phyloP scores from a whole-genome alignment of 2,113 vertebrate species.

The Microcebus ravelobensis region DNA sequence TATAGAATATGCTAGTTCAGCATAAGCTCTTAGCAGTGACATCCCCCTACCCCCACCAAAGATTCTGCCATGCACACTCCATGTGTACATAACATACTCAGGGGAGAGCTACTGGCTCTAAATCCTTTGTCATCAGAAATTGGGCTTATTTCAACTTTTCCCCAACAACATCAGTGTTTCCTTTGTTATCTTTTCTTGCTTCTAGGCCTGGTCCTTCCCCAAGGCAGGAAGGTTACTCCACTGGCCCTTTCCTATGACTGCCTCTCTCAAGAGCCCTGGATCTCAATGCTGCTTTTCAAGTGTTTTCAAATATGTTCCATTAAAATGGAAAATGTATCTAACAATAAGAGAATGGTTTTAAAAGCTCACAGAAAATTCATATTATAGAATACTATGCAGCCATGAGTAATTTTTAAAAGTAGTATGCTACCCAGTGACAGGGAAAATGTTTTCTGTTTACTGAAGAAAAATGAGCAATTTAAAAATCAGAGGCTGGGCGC shows the following conservation, averaged over 20 bases:
- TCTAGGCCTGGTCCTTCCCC: not conserved
- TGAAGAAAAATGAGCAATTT: no score
- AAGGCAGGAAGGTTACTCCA: not conserved
- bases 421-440: not conserved
- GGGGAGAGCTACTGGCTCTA: not conserved
- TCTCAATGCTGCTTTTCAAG: not conserved
- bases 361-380: not conserved
- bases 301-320: not conserved
- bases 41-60: not conserved
- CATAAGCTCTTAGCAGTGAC: not conserved
- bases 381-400: not conserved
- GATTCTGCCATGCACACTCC: not conserved
- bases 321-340: slow-evolving; percentile 23
- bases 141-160: not conserved
- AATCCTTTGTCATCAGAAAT: not conserved
- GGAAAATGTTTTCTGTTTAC: no score
- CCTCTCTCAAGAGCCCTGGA: not conserved
- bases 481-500: no score
- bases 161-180: not conserved
- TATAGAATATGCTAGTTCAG: not conserved
- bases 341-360: not conserved
- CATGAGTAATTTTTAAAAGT: not conserved
- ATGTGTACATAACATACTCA: not conserved
- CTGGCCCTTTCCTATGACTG: not conserved
- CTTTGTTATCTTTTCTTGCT: not conserved